Evolutionary conservation across 2,113 vertebrate genomes (phyloP).

Genomic region (Nibea albiflora): DNA sequence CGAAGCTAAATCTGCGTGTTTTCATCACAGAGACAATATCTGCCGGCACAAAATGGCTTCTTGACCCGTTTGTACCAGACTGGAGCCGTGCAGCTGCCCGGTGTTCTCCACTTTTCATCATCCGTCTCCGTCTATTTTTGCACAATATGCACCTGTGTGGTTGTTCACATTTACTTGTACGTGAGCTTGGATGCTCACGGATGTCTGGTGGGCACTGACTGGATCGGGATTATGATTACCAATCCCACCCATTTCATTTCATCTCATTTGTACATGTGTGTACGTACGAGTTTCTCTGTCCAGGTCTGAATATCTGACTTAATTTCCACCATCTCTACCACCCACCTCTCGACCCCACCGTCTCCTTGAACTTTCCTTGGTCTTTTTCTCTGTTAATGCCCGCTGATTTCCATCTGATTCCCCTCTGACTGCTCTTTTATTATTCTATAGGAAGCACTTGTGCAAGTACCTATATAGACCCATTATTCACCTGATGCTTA

Average conservation of each 20-base stretch:
- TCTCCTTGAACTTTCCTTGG: not conserved
- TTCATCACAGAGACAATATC: conserved; percentile 11
- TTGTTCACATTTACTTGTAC: not conserved
- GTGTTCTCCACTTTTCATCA: not conserved
- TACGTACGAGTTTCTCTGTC: not conserved
- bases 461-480: not conserved
- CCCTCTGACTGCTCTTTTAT: not conserved
- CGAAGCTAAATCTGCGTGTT: conserved; percentile 1
- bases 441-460: conserved; percentile 9
- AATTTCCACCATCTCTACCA: not conserved
- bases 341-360: too few species aligned
- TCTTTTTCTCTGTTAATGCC: not conserved
- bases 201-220: not conserved
- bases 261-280: not conserved
- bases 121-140: conserved; percentile 4
- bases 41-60: conserved; percentile 15
- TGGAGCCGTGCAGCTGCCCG: not conserved
- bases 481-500: conserved; percentile 1
- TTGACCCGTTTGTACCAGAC: not conserved
- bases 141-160: not conserved
- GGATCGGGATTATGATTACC: not conserved
- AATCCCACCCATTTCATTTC: not conserved
- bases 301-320: too few species aligned
- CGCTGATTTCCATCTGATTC: conserved; percentile 14
- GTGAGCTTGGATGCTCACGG: not conserved